Base-by-base conservation (phyloP, 2,113 vertebrate species). In the Colossoma macropomum region DNA sequence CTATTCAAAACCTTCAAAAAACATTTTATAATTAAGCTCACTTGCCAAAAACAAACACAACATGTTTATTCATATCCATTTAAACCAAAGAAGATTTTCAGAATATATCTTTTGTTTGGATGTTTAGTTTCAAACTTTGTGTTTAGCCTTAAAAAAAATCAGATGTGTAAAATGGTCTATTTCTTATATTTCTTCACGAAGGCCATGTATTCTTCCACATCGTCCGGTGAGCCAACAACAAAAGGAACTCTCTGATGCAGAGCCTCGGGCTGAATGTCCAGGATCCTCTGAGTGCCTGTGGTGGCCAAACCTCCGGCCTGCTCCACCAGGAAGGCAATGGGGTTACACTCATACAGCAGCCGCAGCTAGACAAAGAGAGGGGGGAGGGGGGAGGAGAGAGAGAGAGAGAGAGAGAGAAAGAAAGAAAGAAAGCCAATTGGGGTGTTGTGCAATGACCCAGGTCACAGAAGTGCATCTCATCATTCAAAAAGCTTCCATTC, bases 281-380 rank as follows among this genome's bases (percentile, higher is more conserved):
- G 79, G 0, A 99, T 87, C 0, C 96, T 92, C 92, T 96, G 93
- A 0, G 93, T 93, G 34, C 98, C 98, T 0, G 98, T 98, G 78
- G 97, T 98, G 0, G 98, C 97, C 0, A 96, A 41, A 10, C 98
- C 98, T 0, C 98, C 98, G 0, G 97, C 97, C 92, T 99, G 98
- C 91, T 99, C 98, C 0, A 99, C 93, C 84, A 99, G 94, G 92
- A 96, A 99, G 79, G 98, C 96, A 77, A 99, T 96, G n/a, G 98
- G 98, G 90, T 99, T 99, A 90, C 98, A 98, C 87, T 99, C 98
- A 0, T 99, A 99, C 86, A 99, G 92, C 83, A 99, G 94, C 66
- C 98, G 94, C 74, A 99, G 96, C 98, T 99, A 79, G 9, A 85
- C 41, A 45, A 52, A 32, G 54, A 65, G 10, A 70, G 21, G 68